These are phyloP conservation scores for Acomys russatus DNA, from an alignment of 2,797 vertebrate genomes.

Conservation along the genomic window DNA sequence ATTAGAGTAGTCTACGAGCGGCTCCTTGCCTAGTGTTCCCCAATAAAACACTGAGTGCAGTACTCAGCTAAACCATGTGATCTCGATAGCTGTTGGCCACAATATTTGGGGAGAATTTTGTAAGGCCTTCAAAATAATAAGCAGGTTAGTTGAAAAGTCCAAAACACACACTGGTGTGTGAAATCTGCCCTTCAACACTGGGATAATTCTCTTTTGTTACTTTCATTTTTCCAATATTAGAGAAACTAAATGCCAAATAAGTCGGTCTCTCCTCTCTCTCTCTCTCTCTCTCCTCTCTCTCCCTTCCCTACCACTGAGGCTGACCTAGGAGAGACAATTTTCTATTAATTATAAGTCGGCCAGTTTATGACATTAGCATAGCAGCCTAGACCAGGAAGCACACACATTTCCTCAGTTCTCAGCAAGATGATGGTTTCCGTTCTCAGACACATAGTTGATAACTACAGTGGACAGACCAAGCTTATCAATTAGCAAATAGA, in stretches of 20 bases:
- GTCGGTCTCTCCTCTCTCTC: no score
- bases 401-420: neutral
- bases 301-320: neutral
- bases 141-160: slow-evolving; percentile 27
- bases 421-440: neutral
- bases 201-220: neutral
- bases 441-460: neutral
- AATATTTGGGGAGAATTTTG: neutral
- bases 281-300: no score
- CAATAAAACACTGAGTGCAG: slow-evolving; percentile 43
- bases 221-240: slow-evolving; percentile 57
- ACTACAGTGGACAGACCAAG: neutral
- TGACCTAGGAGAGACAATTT: neutral
- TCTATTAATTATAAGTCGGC: neutral
- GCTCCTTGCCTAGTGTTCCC: slow-evolving; percentile 27
- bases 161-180: neutral
- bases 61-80: neutral
- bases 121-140: slow-evolving; percentile 33
- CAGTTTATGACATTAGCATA: neutral
- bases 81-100: neutral
- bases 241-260: slow-evolving; percentile 2
- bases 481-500: neutral
- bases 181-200: slow-evolving; percentile 24
- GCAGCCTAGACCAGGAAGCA: neutral
- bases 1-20: slow-evolving; percentile 13